These are phyloP conservation scores for Agrotis clavis DNA, from an alignment of 2,888 invertebrate genomes.

Conservation along the genomic window DNA sequence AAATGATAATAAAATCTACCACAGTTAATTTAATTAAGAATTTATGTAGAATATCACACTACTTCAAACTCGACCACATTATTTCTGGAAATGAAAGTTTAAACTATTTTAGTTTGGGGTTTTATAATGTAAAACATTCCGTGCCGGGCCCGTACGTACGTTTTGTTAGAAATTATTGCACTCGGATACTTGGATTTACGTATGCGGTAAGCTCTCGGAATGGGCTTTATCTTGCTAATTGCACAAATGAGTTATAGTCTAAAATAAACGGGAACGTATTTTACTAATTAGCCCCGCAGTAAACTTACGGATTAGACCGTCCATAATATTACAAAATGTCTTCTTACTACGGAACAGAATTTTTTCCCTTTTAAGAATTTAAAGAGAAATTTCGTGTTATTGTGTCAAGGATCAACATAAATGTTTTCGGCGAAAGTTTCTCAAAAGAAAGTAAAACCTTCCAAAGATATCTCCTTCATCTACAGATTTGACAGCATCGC, in stretches of 20 bases:
- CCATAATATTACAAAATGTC: conserved; percentile 26
- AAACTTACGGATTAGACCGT: conserved; percentile 41
- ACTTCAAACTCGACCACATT: conserved; percentile 23
- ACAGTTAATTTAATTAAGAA: conserved; percentile 9
- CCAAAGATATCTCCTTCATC: conserved; percentile 68
- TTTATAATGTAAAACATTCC: conserved; percentile 57
- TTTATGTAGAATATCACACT: conserved; percentile 3
- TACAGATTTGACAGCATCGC: conserved; percentile 42
- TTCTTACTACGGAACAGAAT: not conserved
- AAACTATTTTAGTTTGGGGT: conserved; percentile 41
- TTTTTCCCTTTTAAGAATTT: conserved; percentile 25
- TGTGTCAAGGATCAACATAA: conserved; percentile 55
- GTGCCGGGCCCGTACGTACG: conserved; percentile 37
- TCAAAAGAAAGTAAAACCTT: conserved; percentile 74
- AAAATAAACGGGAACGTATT: conserved; percentile 63
- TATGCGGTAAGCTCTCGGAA: conserved; percentile 59
- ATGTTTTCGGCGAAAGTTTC: conserved; percentile 73
- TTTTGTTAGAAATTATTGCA: conserved; percentile 57
- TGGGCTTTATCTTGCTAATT: conserved; percentile 67
- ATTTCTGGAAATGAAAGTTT: conserved; percentile 48
- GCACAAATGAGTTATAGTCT: conserved; percentile 64
- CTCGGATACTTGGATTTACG: conserved; percentile 60
- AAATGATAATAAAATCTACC: conserved; percentile 37
- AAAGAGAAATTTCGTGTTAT: conserved; percentile 59
- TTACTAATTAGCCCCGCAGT: conserved; percentile 61